A percentile compares a stretch with the other conserved stretches of the same genome.
phyloP scores from a whole-genome alignment of 2,113 vertebrate genomes.

The Tachuris rubrigastra region DNA sequence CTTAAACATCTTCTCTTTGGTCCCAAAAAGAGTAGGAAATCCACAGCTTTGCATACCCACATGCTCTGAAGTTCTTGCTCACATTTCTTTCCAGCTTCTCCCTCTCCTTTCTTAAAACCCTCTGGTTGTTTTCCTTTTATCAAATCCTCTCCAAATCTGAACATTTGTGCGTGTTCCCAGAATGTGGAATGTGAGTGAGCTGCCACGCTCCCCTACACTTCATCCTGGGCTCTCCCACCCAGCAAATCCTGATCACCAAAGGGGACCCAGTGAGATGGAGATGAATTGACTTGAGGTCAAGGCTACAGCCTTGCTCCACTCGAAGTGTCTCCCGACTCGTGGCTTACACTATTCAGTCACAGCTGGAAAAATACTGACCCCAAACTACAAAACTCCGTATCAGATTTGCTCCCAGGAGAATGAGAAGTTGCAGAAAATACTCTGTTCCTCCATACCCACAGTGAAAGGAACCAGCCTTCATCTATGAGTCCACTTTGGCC shows the following conservation, averaged over 20 bases:
- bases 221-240: neutral
- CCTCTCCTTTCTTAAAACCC: neutral
- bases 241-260: neutral
- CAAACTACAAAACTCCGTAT: fast-evolving
- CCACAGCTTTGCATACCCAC: neutral
- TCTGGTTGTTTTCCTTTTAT: neutral
- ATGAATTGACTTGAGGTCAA: neutral
- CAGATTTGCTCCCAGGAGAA: neutral
- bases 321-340: neutral
- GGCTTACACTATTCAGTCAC: neutral
- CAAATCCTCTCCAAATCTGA: neutral
- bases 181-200: neutral
- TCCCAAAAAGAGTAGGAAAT: neutral
- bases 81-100: neutral
- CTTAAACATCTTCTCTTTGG: neutral
- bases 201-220: neutral
- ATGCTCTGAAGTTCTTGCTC: neutral
- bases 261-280: neutral
- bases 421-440: neutral
- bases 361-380: neutral
- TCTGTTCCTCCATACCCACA: neutral
- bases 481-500: no score
- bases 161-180: neutral
- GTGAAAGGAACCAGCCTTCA: neutral
- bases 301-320: neutral